A percentile compares a stretch with the other conserved stretches of the same genome.
These are phyloP conservation scores for Dicrurus megarhynchus DNA, from an alignment of 2,113 vertebrate species.

Conservation along the genomic window DNA sequence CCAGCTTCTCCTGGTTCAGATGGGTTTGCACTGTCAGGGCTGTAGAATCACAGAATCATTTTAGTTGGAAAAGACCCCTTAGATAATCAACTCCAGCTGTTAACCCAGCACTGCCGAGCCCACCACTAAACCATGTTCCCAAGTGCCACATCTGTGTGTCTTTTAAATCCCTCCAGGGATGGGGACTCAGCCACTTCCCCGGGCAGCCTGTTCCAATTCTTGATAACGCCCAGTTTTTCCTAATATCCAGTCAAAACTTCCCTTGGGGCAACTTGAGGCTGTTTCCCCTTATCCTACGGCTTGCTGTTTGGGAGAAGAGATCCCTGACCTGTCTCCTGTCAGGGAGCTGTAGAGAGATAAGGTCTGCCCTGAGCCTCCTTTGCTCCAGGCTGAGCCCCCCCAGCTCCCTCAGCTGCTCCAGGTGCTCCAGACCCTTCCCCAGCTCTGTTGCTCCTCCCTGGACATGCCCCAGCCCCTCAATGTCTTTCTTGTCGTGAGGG, in stretches of 20 bases:
- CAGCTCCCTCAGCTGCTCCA: background rate
- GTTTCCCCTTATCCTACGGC: fast-evolving
- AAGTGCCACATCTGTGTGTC: fast-evolving
- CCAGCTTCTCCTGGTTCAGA: background rate
- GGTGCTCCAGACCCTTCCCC: background rate
- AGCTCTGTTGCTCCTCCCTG: fast-evolving
- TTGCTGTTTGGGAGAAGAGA: background rate
- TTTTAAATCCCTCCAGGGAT: background rate
- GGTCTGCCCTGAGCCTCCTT: background rate
- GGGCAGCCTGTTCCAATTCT: background rate
- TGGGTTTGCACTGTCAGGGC: background rate
- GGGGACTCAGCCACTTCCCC: no score
- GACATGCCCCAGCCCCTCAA: fast-evolving
- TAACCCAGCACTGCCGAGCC: background rate
- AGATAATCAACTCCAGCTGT: no score
- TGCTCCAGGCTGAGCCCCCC: background rate
- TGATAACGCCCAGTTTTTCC: fast-evolving
- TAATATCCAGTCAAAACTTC: background rate
- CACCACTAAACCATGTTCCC: fast-evolving
- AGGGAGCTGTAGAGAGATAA: fast-evolving
- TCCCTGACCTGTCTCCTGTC: fast-evolving
- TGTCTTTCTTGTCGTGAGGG: fast-evolving
- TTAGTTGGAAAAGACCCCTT: background rate
- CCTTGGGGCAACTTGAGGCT: fast-evolving
- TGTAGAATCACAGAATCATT: background rate